These are phyloP conservation scores for Typhlichthys eigenmanni DNA, from an alignment of 2,797 vertebrate genomes.

Conservation along the genomic window DNA sequence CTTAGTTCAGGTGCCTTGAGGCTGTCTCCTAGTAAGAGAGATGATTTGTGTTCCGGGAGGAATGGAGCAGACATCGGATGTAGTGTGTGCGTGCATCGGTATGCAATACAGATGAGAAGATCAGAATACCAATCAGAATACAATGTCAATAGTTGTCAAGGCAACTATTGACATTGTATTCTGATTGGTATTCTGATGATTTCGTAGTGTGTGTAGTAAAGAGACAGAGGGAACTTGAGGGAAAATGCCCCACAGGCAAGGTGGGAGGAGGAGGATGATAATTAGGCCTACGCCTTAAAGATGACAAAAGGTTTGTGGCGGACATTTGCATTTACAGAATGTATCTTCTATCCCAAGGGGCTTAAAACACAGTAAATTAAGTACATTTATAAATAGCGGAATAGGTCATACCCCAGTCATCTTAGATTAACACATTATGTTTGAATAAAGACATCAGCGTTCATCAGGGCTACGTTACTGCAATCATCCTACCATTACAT, in stretches of 20 bases:
- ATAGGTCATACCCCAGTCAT: no score
- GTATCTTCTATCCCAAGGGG: neutral
- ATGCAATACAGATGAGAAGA: slow-evolving; percentile 35
- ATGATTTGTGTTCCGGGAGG: slow-evolving; percentile 47
- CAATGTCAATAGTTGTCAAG: slow-evolving; percentile 54
- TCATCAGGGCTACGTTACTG: no score
- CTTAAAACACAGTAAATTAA: neutral
- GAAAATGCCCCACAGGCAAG: slow-evolving; percentile 31
- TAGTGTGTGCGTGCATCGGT: slow-evolving; percentile 50
- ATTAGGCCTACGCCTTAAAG: slow-evolving; percentile 6
- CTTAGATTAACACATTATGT: no score
- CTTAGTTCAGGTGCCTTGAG: slow-evolving; percentile 42
- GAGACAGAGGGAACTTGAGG: slow-evolving; percentile 10
- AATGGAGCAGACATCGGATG: slow-evolving; percentile 28
- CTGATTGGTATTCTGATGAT: slow-evolving; percentile 9
- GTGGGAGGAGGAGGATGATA: slow-evolving; percentile 9
- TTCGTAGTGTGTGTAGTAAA: slow-evolving; percentile 27
- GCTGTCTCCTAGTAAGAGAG: slow-evolving; percentile 43
- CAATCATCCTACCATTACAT: no score
- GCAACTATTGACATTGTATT: slow-evolving; percentile 47
- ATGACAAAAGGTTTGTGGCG: slow-evolving; percentile 2
- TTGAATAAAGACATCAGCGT: neutral
- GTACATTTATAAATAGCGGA: neutral
- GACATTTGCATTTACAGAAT: slow-evolving; percentile 1
- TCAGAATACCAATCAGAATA: slow-evolving; percentile 15